Conservation (phyloP, 2,113 vertebrate species). For the Emydocephalus ijimae region DNA sequence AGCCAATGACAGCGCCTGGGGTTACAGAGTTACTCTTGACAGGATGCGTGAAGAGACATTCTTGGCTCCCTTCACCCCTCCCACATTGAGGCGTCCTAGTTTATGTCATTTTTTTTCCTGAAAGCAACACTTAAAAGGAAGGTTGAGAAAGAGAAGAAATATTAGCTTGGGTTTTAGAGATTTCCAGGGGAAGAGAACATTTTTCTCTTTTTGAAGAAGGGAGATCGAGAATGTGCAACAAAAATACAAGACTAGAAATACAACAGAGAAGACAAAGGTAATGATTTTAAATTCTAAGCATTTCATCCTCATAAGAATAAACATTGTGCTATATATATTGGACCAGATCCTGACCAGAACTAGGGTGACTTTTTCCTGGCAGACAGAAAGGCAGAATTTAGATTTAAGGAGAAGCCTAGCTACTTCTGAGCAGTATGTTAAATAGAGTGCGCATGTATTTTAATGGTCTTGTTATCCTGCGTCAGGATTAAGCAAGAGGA, state of each 20-base stretch:
- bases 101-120: neutral
- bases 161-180: neutral
- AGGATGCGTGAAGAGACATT: neutral
- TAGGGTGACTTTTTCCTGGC: neutral
- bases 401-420: neutral
- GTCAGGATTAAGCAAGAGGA: neutral
- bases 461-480: neutral
- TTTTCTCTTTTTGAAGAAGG: neutral
- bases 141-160: slow-evolving; percentile 20
- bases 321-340: neutral
- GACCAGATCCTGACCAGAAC: neutral
- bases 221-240: neutral
- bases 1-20: slow-evolving; percentile 53
- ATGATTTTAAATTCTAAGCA: slow-evolving; percentile 1
- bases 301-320: neutral
- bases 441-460: neutral
- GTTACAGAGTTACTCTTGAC: slow-evolving; percentile 10
- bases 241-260: slow-evolving; percentile 1
- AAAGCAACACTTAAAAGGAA: slow-evolving; percentile 19
- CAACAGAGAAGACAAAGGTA: slow-evolving; percentile 60
- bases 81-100: slow-evolving; percentile 18
- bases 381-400: neutral
- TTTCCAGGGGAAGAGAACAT: neutral
- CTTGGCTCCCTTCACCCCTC: slow-evolving; percentile 23
- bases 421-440: neutral